These are phyloP conservation scores for Epirrita christyi DNA, from an alignment of 2,888 invertebrate genomes.

Conservation along the genomic window DNA sequence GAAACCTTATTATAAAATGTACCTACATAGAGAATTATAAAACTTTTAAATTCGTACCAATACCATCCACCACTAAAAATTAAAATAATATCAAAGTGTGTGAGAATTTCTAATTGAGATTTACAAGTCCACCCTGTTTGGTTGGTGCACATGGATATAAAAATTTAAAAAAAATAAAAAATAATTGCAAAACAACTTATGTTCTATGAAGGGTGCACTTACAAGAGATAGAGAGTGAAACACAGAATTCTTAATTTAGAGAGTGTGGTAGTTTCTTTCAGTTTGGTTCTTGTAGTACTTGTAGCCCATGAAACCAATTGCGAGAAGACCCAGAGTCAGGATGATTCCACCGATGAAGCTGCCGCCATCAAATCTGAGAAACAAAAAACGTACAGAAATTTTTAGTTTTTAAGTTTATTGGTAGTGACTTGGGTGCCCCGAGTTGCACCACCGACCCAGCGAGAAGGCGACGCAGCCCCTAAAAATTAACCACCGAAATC, in stretches of 20 bases:
- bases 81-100: constrained; percentile 34
- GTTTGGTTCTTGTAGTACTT: constrained; percentile 95
- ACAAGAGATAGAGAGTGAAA: constrained; percentile 46
- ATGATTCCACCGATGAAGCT: constrained; percentile 95
- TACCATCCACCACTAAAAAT: constrained; percentile 43
- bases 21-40: constrained; percentile 26
- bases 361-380: constrained; percentile 88
- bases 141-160: constrained; percentile 37
- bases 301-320: constrained; percentile 92
- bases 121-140: constrained; percentile 43
- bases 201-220: constrained; percentile 65
- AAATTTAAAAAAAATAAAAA: constrained; percentile 36
- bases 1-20: constrained; percentile 15
- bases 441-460: too few species aligned
- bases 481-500: too few species aligned
- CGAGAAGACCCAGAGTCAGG: constrained; percentile 90
- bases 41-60: constrained; percentile 38
- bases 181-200: constrained; percentile 29
- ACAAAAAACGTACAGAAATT: too few species aligned
- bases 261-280: constrained; percentile 94
- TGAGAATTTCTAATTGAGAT: constrained; percentile 37
- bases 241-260: constrained; percentile 82
- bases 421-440: too few species aligned
- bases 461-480: too few species aligned
- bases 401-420: too few species aligned